Evolutionary conservation across 2,113 vertebrate genomes (phyloP), one percentile per base, ranked within the genome.

Genomic region (Ammodytes dubius): DNA sequence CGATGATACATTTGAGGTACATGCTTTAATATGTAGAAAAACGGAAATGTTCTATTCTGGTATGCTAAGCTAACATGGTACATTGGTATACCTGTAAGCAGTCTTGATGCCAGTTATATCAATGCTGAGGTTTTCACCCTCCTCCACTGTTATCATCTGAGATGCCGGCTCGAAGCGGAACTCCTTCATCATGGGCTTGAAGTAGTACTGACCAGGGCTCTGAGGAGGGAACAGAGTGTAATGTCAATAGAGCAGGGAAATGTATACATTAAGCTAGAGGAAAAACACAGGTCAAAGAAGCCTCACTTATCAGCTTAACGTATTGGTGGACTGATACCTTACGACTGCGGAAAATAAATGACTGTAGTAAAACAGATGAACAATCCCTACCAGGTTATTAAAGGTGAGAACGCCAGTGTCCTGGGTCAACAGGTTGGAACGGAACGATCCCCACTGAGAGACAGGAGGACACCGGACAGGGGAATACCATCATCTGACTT

Each of bases 181-280:
- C 60, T 99, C 98, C 73, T 99, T 99, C 98, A 99, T 99, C 98
- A 99, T 99, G 50, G 98, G 98, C 71, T 99, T 99, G 90, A 99
- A 99, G 89, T 99, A 99, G 84, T 99, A 99, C 89, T 99, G 97
- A 47, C 98, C 98, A 3, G 98, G 98, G 88, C 97, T 99, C 98
- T 99, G 92, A 85, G 45, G 40, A 83, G 39, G 11, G 17, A 49
- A 59, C 15, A 43, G 12, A 37, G 7, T 15, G 12, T 64, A 50
- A 70, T 27, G 42, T 70, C 7, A 57, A 50, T 65, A 56, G 67
- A 49, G 0, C 7, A 85, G 9, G 63, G 60, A 54, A 39, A 63
- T 3, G 49, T 3, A 4, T 0, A 47, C 9, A 39, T 50, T 2
- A 56, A 27, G 11, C 35, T 17, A 14, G 56, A 85, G 43, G 7